Base-by-base conservation (phyloP, 2,797 vertebrate genomes). In the Chaetophractus vellerosus region DNA sequence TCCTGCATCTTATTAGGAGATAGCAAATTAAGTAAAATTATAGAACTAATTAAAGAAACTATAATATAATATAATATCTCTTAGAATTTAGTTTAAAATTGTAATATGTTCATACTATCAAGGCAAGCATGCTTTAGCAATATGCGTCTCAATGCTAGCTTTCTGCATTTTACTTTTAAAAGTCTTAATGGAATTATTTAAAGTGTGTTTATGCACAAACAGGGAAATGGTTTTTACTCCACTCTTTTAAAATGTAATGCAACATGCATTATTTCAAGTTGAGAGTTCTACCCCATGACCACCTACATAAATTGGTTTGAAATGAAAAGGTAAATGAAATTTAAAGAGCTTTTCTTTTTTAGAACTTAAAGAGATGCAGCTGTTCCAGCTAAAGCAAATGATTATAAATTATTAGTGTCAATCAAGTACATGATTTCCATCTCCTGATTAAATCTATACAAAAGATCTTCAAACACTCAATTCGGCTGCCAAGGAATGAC, bases 341-440 rank as follows among this genome's bases (percentile, higher is more conserved):
- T 79, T 93, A 94, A 91, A 93, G n/a, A 87, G 23, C 31, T 87
- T 93, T 87, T 69, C 61, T 90, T 94, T 63, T 82, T 91, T 69
- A 91, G 76, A 92, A 74, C 9, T 69, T 96, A 93, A 96, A 91
- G 88, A 93, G n/a, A 93, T 96, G 48, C 87, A 95, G 92, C n/a
- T 96, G 15, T 81, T 98, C 16, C 81, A 93, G 69, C 74, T 94
- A 96, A 28, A 96, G 2, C 69, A 96, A 96, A 80, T 95, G 14
- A 92, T 96, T 97, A 95, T 90, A 94, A 97, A 96, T 97, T 98
- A 96, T 97, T 98, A 96, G 66, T 96, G 93, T 87, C 96, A 97
- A 92, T 96, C 96, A 97, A 86, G 95, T 15, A 50, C 0, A 5
- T 33, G 3, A 97, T 96, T 98, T 95, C 87, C 93, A 97, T 97